A percentile compares a stretch with the other conserved stretches of the same genome.
phyloP scores from a whole-genome alignment of 2,888 invertebrate species.

The Hylaea fasciaria region DNA sequence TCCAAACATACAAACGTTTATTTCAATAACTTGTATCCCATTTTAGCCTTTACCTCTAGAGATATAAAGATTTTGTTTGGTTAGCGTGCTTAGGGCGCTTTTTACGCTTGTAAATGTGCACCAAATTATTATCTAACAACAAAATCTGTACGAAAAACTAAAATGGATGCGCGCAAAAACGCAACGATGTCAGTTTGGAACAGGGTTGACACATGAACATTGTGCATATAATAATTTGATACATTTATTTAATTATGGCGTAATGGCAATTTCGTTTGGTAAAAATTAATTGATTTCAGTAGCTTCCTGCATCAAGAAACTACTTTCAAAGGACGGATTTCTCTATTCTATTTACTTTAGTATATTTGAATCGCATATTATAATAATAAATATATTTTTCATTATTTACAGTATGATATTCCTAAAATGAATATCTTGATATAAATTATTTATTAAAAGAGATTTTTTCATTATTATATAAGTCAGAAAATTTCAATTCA shows the following conservation, averaged over 20 bases:
- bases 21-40: not conserved
- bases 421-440: too few species aligned
- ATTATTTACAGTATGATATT: too few species aligned
- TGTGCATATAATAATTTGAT: not conserved
- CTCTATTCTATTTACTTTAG: too few species aligned
- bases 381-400: too few species aligned
- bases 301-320: too few species aligned
- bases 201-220: constrained; percentile 69
- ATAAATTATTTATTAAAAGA: too few species aligned
- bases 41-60: constrained; percentile 3
- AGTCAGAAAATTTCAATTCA: too few species aligned
- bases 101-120: constrained; percentile 35
- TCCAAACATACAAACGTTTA: constrained; percentile 25
- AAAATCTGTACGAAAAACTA: constrained; percentile 80
- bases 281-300: too few species aligned
- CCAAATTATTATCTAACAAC: constrained; percentile 75
- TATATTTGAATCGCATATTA: too few species aligned
- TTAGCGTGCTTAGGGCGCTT: not conserved
- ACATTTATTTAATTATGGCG: not conserved
- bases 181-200: constrained; percentile 54
- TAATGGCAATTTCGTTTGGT: not conserved
- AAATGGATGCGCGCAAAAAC: constrained; percentile 80
- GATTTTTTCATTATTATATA: too few species aligned
- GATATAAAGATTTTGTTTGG: constrained; percentile 30
- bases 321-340: too few species aligned